Percentiles rank a stretch among this genome's conserved stretches.
These are phyloP conservation scores for Anthrax anthrax DNA, from an alignment of 2,888 invertebrate genomes.

Conservation along the genomic window DNA sequence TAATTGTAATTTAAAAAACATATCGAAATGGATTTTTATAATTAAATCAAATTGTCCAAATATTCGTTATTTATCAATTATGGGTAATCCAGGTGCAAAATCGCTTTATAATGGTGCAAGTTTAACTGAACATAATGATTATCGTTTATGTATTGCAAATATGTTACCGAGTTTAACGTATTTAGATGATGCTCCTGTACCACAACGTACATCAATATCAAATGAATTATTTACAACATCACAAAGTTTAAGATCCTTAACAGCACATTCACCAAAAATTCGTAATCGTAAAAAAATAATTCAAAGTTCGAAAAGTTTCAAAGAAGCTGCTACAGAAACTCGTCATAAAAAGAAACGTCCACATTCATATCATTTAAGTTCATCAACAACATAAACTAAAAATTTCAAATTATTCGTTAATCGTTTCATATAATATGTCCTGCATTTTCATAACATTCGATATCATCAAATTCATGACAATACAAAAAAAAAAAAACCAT, in stretches of 20 bases:
- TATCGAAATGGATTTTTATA: constrained; percentile 60
- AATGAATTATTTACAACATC: not conserved
- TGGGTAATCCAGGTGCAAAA: constrained; percentile 69
- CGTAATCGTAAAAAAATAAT: not conserved
- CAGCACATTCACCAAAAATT: not conserved
- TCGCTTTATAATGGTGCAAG: constrained; percentile 47
- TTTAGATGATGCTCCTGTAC: constrained; percentile 21
- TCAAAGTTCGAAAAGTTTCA: not conserved
- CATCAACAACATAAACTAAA: not conserved
- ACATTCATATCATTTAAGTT: not conserved
- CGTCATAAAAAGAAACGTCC: not conserved
- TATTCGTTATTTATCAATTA: constrained; percentile 52
- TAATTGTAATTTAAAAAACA: constrained; percentile 44
- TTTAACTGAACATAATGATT: constrained; percentile 12
- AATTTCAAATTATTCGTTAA: too few species aligned
- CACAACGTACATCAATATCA: not conserved
- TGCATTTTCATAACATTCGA: too few species aligned
- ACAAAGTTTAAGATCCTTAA: not conserved
- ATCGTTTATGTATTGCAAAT: constrained; percentile 22
- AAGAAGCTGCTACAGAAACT: not conserved
- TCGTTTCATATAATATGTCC: too few species aligned
- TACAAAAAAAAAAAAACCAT: too few species aligned
- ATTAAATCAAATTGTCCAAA: constrained; percentile 57
- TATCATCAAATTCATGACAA: too few species aligned
- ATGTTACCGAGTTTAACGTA: constrained; percentile 22